A percentile compares a stretch with the other conserved stretches of the same genome.
Evolutionary conservation across 2,888 invertebrate genomes (phyloP).

Genomic region (Macrophya alboannulata): DNA sequence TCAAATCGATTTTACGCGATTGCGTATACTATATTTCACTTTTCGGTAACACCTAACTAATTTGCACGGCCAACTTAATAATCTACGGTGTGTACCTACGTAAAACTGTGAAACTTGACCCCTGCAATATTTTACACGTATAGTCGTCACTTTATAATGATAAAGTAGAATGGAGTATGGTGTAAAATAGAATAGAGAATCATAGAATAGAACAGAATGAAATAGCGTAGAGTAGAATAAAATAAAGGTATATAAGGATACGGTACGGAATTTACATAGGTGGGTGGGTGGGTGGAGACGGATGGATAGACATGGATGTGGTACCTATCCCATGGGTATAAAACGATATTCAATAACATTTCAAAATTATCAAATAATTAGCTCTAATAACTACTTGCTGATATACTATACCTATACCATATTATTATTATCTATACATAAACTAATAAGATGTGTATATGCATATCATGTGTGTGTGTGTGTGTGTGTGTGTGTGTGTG

Average conservation of each 20-base stretch:
- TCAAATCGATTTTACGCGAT: neutral
- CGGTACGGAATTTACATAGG: slow-evolving; percentile 7
- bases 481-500: neutral
- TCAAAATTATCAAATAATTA: slow-evolving; percentile 10
- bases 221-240: neutral
- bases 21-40: neutral
- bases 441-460: neutral
- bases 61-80: neutral
- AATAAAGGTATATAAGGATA: neutral
- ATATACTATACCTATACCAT: slow-evolving; percentile 11
- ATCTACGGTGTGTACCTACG: slow-evolving; percentile 1
- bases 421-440: slow-evolving; percentile 7
- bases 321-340: neutral
- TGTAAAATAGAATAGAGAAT: neutral
- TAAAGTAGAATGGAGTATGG: neutral
- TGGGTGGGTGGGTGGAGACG: neutral
- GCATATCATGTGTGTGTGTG: neutral
- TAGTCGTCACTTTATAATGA: neutral
- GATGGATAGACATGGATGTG: neutral
- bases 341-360: neutral
- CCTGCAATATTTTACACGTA: neutral
- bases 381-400: slow-evolving; percentile 1
- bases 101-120: neutral
- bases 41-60: neutral
- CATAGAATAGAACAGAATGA: neutral